These are phyloP conservation scores for Mya arenaria DNA, from an alignment of 1,140 invertebrate species.

Conservation along the genomic window DNA sequence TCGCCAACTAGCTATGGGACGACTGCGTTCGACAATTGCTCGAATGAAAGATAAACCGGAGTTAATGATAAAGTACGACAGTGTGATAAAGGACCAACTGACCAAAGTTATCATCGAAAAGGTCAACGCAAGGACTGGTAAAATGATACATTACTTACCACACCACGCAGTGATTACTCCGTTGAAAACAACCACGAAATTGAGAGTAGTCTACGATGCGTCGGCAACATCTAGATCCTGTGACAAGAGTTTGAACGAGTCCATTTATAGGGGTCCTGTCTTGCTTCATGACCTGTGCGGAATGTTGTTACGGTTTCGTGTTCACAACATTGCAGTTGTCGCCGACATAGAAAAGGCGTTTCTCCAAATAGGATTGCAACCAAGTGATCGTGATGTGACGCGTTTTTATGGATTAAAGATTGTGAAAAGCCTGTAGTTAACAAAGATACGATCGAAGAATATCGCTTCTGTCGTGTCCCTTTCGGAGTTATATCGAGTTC, in stretches of 20 bases:
- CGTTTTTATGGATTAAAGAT: constrained; percentile 14
- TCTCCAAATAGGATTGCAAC: constrained; percentile 7
- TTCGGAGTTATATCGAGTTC: constrained; percentile 15
- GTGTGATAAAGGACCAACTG: constrained; percentile 12
- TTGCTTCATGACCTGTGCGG: constrained; percentile 14
- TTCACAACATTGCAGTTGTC: neutral
- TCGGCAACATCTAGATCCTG: neutral
- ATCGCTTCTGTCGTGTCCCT: constrained; percentile 7
- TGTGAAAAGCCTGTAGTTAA: neutral
- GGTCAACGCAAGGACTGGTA: neutral
- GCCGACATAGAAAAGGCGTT: constrained; percentile 28
- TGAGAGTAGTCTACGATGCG: constrained; percentile 17
- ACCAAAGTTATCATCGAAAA: constrained; percentile 18
- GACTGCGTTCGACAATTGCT: neutral
- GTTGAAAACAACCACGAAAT: neutral
- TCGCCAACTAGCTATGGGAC: constrained; percentile 6
- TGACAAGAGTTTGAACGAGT: constrained; percentile 7
- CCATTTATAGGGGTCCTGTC: neutral
- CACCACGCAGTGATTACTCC: constrained; percentile 17
- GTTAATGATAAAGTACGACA: neutral
- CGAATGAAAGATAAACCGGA: constrained; percentile 24
- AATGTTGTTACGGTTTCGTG: constrained; percentile 1
- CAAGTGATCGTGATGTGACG: neutral
- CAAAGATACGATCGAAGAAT: neutral
- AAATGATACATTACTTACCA: constrained; percentile 2